phyloP scores from a whole-genome alignment of 2,888 invertebrate genomes.

The Caenorhabditis sp. region DNA sequence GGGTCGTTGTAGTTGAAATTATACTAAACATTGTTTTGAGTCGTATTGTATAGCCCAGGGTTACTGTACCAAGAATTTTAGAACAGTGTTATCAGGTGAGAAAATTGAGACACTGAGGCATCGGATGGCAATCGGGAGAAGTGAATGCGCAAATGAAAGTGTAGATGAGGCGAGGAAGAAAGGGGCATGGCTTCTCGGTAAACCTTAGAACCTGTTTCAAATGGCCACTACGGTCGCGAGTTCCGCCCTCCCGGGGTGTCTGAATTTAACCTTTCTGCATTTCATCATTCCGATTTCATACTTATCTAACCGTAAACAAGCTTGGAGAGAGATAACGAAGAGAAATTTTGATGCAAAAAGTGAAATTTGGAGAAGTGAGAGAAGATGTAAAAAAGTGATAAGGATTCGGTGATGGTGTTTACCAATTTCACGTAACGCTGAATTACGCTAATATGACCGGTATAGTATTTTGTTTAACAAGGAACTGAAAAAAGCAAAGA shows the following conservation, averaged over 20 bases:
- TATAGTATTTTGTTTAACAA: constrained; percentile 38
- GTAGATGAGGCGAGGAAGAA: constrained; percentile 9
- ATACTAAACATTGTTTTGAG: too few relatives aligned
- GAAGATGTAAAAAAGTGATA: constrained; percentile 9
- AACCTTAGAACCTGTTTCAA: constrained; percentile 60
- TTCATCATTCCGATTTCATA: background rate
- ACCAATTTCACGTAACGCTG: background rate
- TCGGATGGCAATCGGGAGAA: constrained; percentile 1
- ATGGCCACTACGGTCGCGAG: constrained; percentile 23
- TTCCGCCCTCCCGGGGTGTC: constrained; percentile 34
- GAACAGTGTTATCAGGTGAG: background rate
- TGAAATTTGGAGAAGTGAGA: constrained; percentile 19
- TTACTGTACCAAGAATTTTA: background rate
- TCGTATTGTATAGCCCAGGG: too few relatives aligned
- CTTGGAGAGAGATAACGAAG: constrained; percentile 23
- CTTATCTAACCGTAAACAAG: constrained; percentile 45
- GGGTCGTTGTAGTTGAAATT: too few relatives aligned
- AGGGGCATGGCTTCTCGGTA: constrained; percentile 42
- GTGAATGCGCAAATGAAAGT: constrained; percentile 27
- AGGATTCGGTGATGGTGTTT: background rate
- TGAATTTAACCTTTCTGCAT: constrained; percentile 47
- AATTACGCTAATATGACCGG: constrained; percentile 8
- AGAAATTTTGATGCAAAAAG: constrained; percentile 18
- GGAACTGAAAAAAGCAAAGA: constrained; percentile 37
- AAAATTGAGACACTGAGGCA: background rate